phyloP scores from a whole-genome alignment of 2,888 invertebrate species.

The Leptodirus hochenwartii region DNA sequence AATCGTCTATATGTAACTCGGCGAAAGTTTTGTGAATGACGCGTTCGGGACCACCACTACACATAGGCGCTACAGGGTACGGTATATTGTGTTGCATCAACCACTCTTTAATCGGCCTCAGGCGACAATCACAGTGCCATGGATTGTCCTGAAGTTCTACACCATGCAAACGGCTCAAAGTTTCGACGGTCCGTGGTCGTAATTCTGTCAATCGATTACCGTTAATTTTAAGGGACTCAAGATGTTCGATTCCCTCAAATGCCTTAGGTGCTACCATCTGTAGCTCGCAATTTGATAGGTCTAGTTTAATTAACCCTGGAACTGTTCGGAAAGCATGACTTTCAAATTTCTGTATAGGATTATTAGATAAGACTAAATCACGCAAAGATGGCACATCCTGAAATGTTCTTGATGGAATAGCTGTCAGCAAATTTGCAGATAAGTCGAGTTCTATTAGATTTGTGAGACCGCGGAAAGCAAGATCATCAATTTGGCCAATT shows the following conservation, averaged over 20 bases:
- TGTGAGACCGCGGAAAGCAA: conserved; percentile 70
- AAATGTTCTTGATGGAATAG: conserved; percentile 65
- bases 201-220: conserved; percentile 61
- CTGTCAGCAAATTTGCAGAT: conserved; percentile 63
- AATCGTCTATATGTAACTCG: conserved; percentile 62
- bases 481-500: conserved; percentile 68
- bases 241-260: conserved; percentile 55
- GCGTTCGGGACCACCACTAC: conserved; percentile 51
- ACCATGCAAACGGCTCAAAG: conserved; percentile 52
- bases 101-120: conserved; percentile 69
- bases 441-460: conserved; percentile 82
- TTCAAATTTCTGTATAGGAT: conserved; percentile 66
- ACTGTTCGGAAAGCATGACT: conserved; percentile 55
- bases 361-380: conserved; percentile 61
- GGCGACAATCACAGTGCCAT: conserved; percentile 75
- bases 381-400: conserved; percentile 63
- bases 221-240: conserved; percentile 65
- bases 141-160: conserved; percentile 76
- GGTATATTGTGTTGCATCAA: conserved; percentile 58
- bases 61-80: conserved; percentile 59
- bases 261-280: conserved; percentile 57
- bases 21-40: conserved; percentile 54
- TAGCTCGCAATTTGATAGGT: conserved; percentile 67
- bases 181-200: conserved; percentile 53
- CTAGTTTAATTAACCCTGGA: conserved; percentile 62